These are phyloP conservation scores for Actinia equina DNA, from an alignment of 64 coral and sea anemone species.

Conservation along the genomic window DNA sequence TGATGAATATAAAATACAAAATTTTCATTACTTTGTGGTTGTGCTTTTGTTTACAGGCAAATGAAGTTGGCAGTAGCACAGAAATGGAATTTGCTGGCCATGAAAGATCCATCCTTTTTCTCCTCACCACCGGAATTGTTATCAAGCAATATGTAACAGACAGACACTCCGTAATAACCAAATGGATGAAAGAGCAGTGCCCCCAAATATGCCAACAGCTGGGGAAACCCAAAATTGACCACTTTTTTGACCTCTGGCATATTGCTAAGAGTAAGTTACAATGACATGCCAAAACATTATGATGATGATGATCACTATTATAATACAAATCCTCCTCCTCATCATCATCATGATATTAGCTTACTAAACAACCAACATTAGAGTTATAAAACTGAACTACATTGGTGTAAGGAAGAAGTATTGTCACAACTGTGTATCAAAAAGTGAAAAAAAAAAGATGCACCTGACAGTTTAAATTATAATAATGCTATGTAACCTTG, in stretches of 20 bases:
- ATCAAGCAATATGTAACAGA: no score
- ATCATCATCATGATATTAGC: neutral
- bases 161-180: neutral
- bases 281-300: no score
- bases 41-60: neutral
- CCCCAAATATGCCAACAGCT: conserved; percentile 12
- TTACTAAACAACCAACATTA: conserved; percentile 33
- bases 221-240: neutral
- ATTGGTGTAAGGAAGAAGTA: no score
- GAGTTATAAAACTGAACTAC: conserved; percentile 49
- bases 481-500: no score
- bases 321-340: neutral
- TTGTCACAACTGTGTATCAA: no score
- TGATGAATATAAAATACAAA: no score
- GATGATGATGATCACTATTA: neutral
- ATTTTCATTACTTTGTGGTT: no score
- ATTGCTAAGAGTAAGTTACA: conserved; percentile 4
- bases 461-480: no score
- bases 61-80: neutral
- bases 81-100: neutral
- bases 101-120: neutral
- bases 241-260: conserved; percentile 47
- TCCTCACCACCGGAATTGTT: no score
- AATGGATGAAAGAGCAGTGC: conserved; percentile 22
- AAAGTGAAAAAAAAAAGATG: no score